Evolutionary conservation across 2,888 invertebrate genomes (phyloP).

Genomic region (Allacma fusca): DNA sequence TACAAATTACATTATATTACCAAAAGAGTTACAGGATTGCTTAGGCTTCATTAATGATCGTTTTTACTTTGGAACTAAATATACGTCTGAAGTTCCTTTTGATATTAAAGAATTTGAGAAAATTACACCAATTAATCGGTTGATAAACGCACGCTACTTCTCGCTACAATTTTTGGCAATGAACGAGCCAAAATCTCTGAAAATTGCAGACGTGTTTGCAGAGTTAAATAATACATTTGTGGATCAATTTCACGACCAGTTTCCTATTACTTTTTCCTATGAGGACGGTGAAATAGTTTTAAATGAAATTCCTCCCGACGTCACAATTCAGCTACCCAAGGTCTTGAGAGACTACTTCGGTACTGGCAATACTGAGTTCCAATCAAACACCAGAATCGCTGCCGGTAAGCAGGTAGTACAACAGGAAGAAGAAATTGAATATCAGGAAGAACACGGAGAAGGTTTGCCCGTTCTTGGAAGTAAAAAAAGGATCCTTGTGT

Average conservation of each 20-base stretch:
- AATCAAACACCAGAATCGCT: not conserved
- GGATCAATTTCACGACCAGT: not conserved
- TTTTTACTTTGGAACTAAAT: too few relatives aligned
- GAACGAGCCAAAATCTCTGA: too few relatives aligned
- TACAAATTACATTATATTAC: too few relatives aligned
- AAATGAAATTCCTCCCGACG: not conserved
- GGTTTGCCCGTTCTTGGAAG: not conserved
- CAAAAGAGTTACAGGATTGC: too few relatives aligned
- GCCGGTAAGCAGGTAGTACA: not conserved
- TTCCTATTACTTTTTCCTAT: not conserved
- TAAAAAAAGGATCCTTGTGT: not conserved
- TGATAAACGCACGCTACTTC: too few relatives aligned
- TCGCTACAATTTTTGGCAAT: too few relatives aligned
- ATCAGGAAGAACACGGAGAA: not conserved
- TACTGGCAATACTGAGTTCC: not conserved
- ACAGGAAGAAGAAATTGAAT: constrained; percentile 17
- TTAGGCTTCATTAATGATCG: too few relatives aligned
- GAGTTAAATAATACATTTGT: too few relatives aligned
- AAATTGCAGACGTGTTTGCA: too few relatives aligned
- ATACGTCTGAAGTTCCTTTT: too few relatives aligned
- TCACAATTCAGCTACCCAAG: not conserved
- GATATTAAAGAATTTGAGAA: too few relatives aligned
- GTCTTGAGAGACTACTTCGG: not conserved
- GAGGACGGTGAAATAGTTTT: not conserved
- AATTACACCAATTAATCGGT: too few relatives aligned